Percentiles rank a stretch among this genome's conserved stretches.
Conservation (phyloP, 2,113 vertebrate genomes). For the Ictalurus furcatus region DNA sequence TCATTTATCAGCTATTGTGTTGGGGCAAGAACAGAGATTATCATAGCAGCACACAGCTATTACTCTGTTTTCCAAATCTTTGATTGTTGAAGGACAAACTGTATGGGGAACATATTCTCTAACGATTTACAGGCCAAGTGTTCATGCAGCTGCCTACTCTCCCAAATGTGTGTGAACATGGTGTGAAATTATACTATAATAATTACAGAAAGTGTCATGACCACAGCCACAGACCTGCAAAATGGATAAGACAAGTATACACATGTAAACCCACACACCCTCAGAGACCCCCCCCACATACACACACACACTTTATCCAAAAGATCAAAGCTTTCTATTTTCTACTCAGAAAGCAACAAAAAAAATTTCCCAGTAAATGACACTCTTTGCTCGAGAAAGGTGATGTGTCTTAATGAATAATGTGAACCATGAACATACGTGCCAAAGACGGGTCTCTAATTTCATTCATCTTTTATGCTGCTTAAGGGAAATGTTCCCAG, state of each 20-base stretch:
- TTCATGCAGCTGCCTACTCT: conserved; percentile 13
- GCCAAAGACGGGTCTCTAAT: conserved; percentile 11
- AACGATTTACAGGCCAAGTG: background rate
- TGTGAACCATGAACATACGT: conserved; percentile 4
- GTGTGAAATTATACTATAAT: background rate
- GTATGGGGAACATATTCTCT: background rate
- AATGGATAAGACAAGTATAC: conserved; percentile 5
- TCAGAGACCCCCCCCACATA: background rate
- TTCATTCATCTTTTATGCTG: background rate
- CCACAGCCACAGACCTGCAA: background rate
- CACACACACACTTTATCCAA: background rate
- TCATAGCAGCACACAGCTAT: conserved; percentile 18
- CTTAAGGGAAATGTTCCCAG: background rate
- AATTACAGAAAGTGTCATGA: conserved; percentile 2
- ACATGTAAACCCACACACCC: background rate
- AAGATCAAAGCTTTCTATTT: background rate
- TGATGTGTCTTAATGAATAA: conserved; percentile 6
- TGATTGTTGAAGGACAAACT: conserved; percentile 15
- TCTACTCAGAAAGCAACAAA: background rate
- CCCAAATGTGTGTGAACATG: conserved; percentile 3
- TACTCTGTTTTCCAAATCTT: conserved; percentile 26
- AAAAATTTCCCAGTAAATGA: background rate
- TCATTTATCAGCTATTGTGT: conserved; percentile 32
- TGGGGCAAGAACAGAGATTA: conserved; percentile 14
- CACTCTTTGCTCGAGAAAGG: background rate